Conservation (phyloP, 2,113 vertebrate genomes). For the Hydrochoerus hydrochaeris region DNA sequence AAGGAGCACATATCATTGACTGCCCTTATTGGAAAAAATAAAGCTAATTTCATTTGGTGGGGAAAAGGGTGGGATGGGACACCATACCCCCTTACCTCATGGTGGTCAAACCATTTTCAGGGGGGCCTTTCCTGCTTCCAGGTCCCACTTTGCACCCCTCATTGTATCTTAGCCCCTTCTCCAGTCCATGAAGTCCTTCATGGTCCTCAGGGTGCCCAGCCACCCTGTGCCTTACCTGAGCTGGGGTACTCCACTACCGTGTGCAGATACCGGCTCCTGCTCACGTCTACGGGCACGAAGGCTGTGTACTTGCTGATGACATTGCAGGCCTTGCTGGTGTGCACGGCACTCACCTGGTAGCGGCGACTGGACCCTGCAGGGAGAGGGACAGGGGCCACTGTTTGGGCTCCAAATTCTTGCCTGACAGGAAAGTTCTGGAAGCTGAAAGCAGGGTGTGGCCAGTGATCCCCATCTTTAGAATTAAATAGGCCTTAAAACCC, state of each 20-base stretch:
- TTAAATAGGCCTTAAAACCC: neutral
- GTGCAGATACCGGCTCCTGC: slow-evolving; percentile 92
- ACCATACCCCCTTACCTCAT: rapidly evolving
- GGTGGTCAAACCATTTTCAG: rapidly evolving
- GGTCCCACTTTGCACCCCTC: neutral
- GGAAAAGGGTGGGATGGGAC: neutral
- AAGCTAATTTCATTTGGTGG: neutral
- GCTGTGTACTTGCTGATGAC: slow-evolving; percentile 96
- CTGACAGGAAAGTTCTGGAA: neutral
- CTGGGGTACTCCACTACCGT: slow-evolving; percentile 89
- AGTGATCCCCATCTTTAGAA: neutral
- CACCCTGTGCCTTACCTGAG: slow-evolving; percentile 80
- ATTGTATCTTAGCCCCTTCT: neutral
- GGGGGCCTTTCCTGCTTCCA: neutral
- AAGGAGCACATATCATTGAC: neutral
- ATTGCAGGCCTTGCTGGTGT: slow-evolving; percentile 96
- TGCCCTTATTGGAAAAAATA: neutral
- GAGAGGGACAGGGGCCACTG: neutral
- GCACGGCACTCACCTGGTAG: slow-evolving; percentile 92
- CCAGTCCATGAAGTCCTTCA: rapidly evolving
- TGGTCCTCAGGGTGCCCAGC: neutral
- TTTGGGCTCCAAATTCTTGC: rapidly evolving
- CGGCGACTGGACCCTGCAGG: slow-evolving; percentile 89
- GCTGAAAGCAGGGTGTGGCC: neutral
- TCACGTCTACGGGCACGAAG: slow-evolving; percentile 93